Base-by-base conservation (phyloP, 2,888 invertebrate species). In the Argyresthia albistria region DNA sequence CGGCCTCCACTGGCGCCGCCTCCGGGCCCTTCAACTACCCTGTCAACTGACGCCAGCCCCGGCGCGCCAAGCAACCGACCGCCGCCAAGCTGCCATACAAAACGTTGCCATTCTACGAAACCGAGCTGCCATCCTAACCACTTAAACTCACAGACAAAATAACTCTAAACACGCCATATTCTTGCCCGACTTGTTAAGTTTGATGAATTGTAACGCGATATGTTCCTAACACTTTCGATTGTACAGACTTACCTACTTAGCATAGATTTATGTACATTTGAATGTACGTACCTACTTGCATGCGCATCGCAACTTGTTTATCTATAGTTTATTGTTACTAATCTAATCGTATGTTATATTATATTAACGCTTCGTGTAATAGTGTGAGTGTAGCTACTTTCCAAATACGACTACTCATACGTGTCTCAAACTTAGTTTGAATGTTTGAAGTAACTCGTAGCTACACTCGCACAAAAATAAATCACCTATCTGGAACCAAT, bases 141-240 rank as follows among this genome's bases (percentile, higher is more conserved):
- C 84, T 82, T 76, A 70, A 49, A 74, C 14, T 51, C 11, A 12
- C 25, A 46, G 25, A 45, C 45, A 25, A 25, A 25, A 25, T 25
- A 45, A 45, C 45, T 12, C 35, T 47, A 16, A 12, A 37, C 46
- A 69, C 75, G 86, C 86, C 86, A 81, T 79, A 83, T 65, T 84
- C 86, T 86, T 86, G 86, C 86, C 86, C 77, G 68, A 80, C 75
- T 72, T 72, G 79, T 78, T 82, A 82, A 83, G 82, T 81, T 80
- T 76, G 76, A 61, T 62, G 59, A 61, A 70, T 72, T 73, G 73
- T 71, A 73, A 76, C 80, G 79, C 83, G 79, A 82, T 75, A 83
- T 80, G 86, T 86, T 86, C 86, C 86, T 86, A 86, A 84, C 83
- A 79, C 76, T 80, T 46, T 46, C 46, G 46, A 52, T 52, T 83